Conservation (phyloP, 1,140 invertebrate species). For the Bombus soroeensis region DNA sequence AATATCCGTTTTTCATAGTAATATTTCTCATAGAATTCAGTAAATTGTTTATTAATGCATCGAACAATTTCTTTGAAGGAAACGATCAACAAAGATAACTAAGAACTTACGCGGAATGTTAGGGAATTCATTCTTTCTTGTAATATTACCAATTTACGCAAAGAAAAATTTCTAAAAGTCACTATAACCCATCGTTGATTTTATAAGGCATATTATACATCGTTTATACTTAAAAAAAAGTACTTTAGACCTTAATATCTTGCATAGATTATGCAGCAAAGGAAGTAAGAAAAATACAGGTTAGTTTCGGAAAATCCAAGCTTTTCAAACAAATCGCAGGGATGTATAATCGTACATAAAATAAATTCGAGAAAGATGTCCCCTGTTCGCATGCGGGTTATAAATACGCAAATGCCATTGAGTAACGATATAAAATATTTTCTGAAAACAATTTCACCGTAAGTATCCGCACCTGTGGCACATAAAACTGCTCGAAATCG, state of each 20-base stretch:
- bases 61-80: background rate
- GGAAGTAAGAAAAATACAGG: too few species aligned
- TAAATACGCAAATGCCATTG: slow-evolving; percentile 22
- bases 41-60: background rate
- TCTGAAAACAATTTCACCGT: slow-evolving; percentile 23
- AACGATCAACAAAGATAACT: too few species aligned
- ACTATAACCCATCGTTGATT: too few species aligned
- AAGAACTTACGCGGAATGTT: too few species aligned
- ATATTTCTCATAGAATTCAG: background rate
- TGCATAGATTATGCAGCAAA: too few species aligned
- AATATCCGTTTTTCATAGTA: background rate
- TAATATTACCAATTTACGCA: too few species aligned
- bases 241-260: too few species aligned
- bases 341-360: background rate
- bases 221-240: too few species aligned
- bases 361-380: background rate
- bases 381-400: background rate
- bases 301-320: background rate
- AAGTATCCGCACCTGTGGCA: slow-evolving; percentile 47
- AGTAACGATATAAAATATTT: slow-evolving; percentile 7
- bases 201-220: too few species aligned
- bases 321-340: background rate
- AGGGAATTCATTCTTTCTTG: too few species aligned
- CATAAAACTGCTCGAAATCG: slow-evolving; percentile 45
- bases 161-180: too few species aligned